A percentile compares a stretch with the other conserved stretches of the same genome.
Conservation (phyloP, 2,113 vertebrate species). For the Tyto alba region DNA sequence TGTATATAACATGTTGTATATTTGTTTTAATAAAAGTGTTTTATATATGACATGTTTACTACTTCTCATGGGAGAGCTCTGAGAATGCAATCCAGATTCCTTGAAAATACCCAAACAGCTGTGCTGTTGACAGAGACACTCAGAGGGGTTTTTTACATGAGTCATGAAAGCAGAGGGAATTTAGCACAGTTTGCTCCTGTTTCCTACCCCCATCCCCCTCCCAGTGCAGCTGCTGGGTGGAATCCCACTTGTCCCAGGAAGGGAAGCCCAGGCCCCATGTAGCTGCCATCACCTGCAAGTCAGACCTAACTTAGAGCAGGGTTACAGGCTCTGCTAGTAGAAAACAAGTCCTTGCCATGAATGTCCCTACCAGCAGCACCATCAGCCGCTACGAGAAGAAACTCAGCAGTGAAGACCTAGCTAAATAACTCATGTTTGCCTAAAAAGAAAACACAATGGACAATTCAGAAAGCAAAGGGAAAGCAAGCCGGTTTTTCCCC, state of each 20-base stretch:
- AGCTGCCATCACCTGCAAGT: not conserved
- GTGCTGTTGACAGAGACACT: not conserved
- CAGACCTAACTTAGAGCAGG: not conserved
- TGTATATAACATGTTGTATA: slow-evolving; percentile 72
- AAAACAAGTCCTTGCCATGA: not conserved
- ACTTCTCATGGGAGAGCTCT: not conserved
- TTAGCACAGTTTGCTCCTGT: accelerated
- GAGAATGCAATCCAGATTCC: not conserved
- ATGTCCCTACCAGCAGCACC: accelerated
- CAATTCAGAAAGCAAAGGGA: not conserved
- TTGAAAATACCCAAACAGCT: not conserved
- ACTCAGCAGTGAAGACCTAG: too few relatives aligned
- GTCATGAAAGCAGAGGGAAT: not conserved
- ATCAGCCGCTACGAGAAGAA: not conserved
- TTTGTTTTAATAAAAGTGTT: slow-evolving; percentile 73
- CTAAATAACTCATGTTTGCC: not conserved
- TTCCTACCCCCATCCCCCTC: not conserved
- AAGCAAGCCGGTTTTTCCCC: not conserved
- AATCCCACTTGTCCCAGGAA: not conserved
- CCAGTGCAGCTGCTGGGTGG: not conserved
- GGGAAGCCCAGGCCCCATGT: not conserved
- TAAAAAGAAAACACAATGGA: not conserved
- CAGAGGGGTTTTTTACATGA: not conserved
- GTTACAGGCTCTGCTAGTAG: not conserved
- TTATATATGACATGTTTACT: slow-evolving; percentile 49